These are phyloP conservation scores for Diploscapter pachys DNA, from an alignment of 1,140 invertebrate species.

Conservation along the genomic window DNA sequence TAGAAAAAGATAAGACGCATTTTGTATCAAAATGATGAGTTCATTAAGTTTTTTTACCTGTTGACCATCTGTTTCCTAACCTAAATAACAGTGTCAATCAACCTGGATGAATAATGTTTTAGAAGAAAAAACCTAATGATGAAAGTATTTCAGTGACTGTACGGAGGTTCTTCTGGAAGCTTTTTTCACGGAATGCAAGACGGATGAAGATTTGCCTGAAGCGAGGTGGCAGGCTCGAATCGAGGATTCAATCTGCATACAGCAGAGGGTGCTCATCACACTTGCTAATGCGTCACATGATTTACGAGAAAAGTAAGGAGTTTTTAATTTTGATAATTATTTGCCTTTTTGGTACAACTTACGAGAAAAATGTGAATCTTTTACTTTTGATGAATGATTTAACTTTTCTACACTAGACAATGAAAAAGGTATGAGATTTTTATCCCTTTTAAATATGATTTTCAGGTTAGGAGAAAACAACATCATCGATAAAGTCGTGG, in stretches of 20 bases:
- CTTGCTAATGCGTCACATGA: slow-evolving; percentile 4
- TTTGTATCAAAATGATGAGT: background rate
- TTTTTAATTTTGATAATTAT: slow-evolving; percentile 8
- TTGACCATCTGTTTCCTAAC: background rate
- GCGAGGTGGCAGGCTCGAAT: no score
- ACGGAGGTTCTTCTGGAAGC: background rate
- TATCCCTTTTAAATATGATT: background rate
- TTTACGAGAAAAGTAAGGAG: slow-evolving; percentile 8
- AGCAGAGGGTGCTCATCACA: background rate
- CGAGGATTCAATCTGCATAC: no score
- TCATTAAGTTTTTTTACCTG: background rate
- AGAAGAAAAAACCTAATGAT: no score
- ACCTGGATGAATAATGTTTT: background rate
- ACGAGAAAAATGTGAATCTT: background rate
- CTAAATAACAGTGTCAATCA: background rate
- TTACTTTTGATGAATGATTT: background rate
- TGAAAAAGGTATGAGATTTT: background rate
- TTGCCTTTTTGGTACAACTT: background rate
- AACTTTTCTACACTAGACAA: background rate
- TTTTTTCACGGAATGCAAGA: slow-evolving; percentile 1
- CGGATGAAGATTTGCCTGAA: background rate
- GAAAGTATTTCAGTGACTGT: slow-evolving; percentile 12
- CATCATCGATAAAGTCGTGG: no score
- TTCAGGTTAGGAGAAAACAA: background rate
- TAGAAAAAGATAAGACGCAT: background rate